These are phyloP conservation scores for Otus scops DNA, from an alignment of 2,797 vertebrate species.

Conservation along the genomic window DNA sequence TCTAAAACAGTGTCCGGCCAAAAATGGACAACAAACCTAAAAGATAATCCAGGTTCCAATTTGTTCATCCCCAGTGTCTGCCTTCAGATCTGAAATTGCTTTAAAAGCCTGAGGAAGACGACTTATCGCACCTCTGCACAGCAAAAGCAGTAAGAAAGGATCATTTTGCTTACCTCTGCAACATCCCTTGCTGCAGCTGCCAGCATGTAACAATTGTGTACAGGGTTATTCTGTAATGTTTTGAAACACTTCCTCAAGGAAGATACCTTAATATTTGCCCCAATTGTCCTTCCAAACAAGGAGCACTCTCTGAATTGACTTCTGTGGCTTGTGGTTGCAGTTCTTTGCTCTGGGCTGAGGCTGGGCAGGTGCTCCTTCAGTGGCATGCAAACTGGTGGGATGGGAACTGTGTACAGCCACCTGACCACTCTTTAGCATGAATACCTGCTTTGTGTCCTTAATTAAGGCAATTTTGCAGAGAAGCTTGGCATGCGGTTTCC, in stretches of 20 bases:
- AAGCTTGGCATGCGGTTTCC: not conserved
- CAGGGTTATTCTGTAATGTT: not conserved
- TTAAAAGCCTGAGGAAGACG: not conserved
- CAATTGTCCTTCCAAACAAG: rapidly evolving
- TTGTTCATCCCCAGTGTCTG: not conserved
- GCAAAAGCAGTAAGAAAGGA: not conserved
- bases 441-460: not conserved
- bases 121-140: not conserved
- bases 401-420: not conserved
- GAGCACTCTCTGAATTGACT: not conserved
- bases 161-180: not conserved
- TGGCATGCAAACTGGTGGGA: too few species aligned
- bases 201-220: not conserved
- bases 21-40: not conserved
- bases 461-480: not conserved
- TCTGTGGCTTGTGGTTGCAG: not conserved
- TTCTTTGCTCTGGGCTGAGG: not conserved
- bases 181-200: not conserved
- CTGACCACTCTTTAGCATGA: not conserved
- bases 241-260: not conserved
- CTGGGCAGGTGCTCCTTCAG: not conserved
- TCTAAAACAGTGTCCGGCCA: not conserved
- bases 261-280: not conserved
- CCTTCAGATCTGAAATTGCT: not conserved
- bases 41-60: not conserved